phyloP scores from a whole-genome alignment of 2,113 vertebrate species.

The Planiliza haematocheilus region DNA sequence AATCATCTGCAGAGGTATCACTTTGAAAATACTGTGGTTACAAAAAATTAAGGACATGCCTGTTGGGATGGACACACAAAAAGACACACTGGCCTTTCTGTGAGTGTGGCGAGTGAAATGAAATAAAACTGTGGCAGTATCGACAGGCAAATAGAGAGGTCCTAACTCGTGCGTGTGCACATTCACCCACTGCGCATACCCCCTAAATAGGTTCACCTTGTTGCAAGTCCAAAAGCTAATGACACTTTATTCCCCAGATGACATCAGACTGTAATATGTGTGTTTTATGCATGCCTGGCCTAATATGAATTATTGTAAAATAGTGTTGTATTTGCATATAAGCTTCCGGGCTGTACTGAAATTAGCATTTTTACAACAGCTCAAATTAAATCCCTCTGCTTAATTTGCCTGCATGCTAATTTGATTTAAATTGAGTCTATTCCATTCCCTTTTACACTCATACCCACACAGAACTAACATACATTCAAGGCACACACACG shows the following conservation, averaged over 20 bases:
- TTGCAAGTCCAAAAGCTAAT: conserved; percentile 76
- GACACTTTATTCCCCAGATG: conserved; percentile 74
- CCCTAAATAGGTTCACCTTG: conserved; percentile 60
- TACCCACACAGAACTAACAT: conserved; percentile 63
- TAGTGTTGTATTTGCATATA: conserved; percentile 82
- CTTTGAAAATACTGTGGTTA: no score
- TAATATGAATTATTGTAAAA: conserved; percentile 85
- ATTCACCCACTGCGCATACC: not conserved
- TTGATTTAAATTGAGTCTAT: conserved; percentile 82
- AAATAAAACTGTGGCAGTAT: not conserved
- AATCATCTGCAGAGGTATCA: no score
- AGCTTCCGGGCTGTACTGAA: conserved; percentile 79
- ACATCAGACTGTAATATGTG: conserved; percentile 75
- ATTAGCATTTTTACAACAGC: conserved; percentile 85
- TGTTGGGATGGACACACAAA: not conserved
- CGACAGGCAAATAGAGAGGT: not conserved
- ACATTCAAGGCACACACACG: conserved; percentile 16
- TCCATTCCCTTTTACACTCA: conserved; percentile 61
- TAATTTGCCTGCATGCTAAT: conserved; percentile 84
- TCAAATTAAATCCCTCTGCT: conserved; percentile 85
- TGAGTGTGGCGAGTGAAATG: not conserved
- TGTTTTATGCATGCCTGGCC: conserved; percentile 80
- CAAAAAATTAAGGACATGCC: no score
- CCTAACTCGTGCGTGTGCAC: conserved; percentile 3
- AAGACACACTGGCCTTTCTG: not conserved